Evolutionary conservation across 2,113 vertebrate genomes (phyloP).

Genomic region (Sphyrna mokarran): DNA sequence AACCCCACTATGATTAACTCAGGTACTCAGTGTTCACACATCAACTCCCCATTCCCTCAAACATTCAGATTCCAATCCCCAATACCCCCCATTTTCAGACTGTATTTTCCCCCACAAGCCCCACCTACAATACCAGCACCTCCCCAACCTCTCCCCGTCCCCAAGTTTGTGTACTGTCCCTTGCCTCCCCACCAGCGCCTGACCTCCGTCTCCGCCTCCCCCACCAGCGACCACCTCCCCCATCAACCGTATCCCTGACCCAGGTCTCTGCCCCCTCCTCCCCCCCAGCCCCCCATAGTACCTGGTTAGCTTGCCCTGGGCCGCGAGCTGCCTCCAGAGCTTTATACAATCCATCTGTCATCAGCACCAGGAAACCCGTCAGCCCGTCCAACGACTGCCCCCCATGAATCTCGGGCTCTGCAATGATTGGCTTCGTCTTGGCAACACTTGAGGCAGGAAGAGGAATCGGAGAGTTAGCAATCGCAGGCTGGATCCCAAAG

Average conservation of each 20-base stretch:
- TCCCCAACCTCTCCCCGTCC: too few relatives aligned
- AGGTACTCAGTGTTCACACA: too few relatives aligned
- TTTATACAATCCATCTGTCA: constrained; percentile 93
- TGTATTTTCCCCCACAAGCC: too few relatives aligned
- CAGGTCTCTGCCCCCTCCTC: background rate
- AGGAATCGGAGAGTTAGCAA: background rate
- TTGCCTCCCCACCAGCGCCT: too few relatives aligned
- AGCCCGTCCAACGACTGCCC: constrained; percentile 76
- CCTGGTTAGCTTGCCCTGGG: constrained; percentile 93
- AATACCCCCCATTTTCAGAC: background rate
- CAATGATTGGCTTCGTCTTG: constrained; percentile 80
- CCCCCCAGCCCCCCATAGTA: constrained; percentile 41
- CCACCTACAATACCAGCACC: too few relatives aligned
- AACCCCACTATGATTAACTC: too few relatives aligned
- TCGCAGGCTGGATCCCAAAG: background rate
- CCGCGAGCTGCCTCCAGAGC: constrained; percentile 90
- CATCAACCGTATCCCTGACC: background rate
- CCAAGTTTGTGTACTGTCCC: too few relatives aligned
- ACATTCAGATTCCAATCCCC: background rate
- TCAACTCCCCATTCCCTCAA: background rate
- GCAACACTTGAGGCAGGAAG: constrained; percentile 61
- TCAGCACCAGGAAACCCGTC: constrained; percentile 85
- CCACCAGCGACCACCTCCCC: too few relatives aligned
- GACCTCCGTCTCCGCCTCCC: too few relatives aligned
- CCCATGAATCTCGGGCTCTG: constrained; percentile 86